phyloP scores from a whole-genome alignment of 2,113 vertebrate species.

The Hemicordylus capensis region DNA sequence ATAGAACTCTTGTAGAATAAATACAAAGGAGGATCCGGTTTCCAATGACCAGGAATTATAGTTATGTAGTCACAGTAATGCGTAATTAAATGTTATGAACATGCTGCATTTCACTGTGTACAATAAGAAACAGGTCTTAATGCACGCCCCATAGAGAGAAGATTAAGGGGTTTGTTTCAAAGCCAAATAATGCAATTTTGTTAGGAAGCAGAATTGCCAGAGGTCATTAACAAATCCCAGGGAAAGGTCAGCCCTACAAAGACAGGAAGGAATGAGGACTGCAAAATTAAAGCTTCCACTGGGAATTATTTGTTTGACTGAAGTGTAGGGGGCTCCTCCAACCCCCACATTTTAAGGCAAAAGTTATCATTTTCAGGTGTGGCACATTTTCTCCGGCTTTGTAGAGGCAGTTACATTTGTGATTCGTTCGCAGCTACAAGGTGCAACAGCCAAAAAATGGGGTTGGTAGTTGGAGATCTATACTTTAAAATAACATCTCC shows the following conservation, averaged over 20 bases:
- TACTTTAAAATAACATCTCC: not conserved
- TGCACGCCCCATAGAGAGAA: not conserved
- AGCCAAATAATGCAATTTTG: not conserved
- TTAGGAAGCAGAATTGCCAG: not conserved
- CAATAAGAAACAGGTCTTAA: not conserved
- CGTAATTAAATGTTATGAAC: not conserved
- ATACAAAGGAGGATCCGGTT: not conserved
- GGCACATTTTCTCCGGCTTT: not conserved
- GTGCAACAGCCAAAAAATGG: not conserved
- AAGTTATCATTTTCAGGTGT: not conserved
- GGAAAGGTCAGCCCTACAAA: not conserved
- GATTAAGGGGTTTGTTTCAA: not conserved
- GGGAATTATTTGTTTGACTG: not conserved
- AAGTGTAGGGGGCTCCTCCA: not conserved
- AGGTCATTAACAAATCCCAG: not conserved
- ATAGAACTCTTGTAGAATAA: not conserved
- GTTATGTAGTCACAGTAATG: not conserved
- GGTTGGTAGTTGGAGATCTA: not conserved
- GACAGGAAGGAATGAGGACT: not conserved
- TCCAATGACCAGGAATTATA: not conserved
- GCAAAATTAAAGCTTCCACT: not conserved
- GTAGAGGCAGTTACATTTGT: not conserved
- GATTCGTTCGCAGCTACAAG: not conserved
- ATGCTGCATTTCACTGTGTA: not conserved
- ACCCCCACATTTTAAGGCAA: not conserved